Base-by-base conservation (phyloP, 2,888 invertebrate species). In the Eupithecia abbreviata region DNA sequence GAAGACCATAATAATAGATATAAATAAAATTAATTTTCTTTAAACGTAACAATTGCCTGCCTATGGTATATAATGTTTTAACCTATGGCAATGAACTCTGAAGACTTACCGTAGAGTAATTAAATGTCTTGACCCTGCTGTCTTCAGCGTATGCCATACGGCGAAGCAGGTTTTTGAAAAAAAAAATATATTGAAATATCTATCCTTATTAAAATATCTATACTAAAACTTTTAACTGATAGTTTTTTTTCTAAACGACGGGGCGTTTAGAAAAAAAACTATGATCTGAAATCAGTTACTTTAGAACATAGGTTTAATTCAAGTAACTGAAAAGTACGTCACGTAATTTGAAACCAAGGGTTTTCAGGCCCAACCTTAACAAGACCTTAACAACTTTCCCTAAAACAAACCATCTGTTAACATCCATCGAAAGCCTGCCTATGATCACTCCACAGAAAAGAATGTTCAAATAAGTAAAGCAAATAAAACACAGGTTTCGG, bases 401-500 rank as follows among this genome's bases (percentile, higher is more conserved):
- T 77, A 67, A 71, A 71, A 74, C 77, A 73, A 75, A 79, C 72
- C 85, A 86, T 88, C 15, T 66, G 62, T 89, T 87, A 88, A 86
- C 87, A 88, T 85, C 79, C 78, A 84, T 79, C 79, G 87, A 86
- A 88, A 87, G 85, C 75, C 73, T 45, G 55, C 80, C 85, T 85
- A 85, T 86, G 84, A 84, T 85, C 86, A 85, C 81, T 85, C 81
- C 82, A 86, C 79, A 89, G 90, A 88, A 89, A 91, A 87, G 87
- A 88, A 89, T 86, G 89, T 90, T 88, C 86, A 90, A 93, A 93
- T 85, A 89, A 87, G 86, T 90, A 90, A 91, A 92, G 90, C 88
- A 92, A 93, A 93, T 88, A 92, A 89, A 90, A 88, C 88, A 83
- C 84, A 79, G 85, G 88, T 88, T 89, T 89, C 90, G 91, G 92